phyloP scores from a whole-genome alignment of 2,888 invertebrate species.

The Griposia aprilina region DNA sequence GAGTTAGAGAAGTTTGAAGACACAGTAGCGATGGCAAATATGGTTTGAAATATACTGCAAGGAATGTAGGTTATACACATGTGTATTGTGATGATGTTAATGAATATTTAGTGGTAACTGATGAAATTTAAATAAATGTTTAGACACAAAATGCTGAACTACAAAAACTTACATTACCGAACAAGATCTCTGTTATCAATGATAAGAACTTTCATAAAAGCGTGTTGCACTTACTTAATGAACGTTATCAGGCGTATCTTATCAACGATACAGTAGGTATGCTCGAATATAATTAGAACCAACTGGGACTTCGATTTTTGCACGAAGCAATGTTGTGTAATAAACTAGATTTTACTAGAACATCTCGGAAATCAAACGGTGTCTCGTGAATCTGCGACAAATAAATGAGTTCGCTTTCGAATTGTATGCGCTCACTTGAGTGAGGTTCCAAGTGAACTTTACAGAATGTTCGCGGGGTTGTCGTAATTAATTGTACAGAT shows the following conservation, averaged over 20 bases:
- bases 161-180: background rate
- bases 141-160: too few species aligned
- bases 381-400: background rate
- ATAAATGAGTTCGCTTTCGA: background rate
- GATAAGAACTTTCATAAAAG: conserved; percentile 57
- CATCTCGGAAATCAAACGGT: background rate
- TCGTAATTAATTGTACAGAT: background rate
- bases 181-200: conserved; percentile 15
- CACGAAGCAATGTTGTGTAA: too few species aligned
- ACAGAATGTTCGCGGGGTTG: background rate
- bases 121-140: too few species aligned
- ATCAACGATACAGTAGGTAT: conserved; percentile 21
- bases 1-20: conserved; percentile 21
- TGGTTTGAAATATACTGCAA: background rate
- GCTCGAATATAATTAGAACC: conserved; percentile 2
- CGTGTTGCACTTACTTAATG: conserved; percentile 47
- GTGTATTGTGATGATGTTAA: too few species aligned
- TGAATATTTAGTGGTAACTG: too few species aligned
- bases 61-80: background rate
- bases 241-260: conserved; percentile 46
- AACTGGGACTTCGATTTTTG: background rate
- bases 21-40: conserved; percentile 10
- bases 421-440: background rate
- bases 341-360: background rate
- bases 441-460: background rate